Evolutionary conservation across 1,140 invertebrate genomes (phyloP), one percentile per base, ranked within the genome.

Genomic region (Scylla paramamosain): DNA sequence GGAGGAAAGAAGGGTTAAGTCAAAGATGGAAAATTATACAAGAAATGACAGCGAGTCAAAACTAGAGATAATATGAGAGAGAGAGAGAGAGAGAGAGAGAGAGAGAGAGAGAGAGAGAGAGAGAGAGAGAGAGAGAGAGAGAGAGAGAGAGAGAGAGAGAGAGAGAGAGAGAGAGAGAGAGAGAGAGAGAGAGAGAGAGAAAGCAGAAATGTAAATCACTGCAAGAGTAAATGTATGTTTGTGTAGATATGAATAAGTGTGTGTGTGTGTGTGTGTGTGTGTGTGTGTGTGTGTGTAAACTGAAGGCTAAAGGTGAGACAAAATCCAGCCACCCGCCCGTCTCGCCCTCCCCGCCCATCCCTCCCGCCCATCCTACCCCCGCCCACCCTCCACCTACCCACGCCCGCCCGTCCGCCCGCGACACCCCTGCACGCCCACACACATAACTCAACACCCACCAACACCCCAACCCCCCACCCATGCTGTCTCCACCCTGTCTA

Each of bases 231-330:
- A n/a, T n/a, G 77, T 83, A n/a, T 83, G 20, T 83, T 83, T 83
- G 20, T 83, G 20, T 83, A 25, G 77, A 29, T 83, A 39, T 39
- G 39, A 39, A 39, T 39, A 39, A 12, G 32, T 39, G 28, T 31
- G 83, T 29, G 28, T 31, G 32, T 39, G 83, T 86, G 32, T 29
- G 32, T 39, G 83, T 31, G 32, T 31, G 83, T 86, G 83, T 86
- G 31, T 88, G 86, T 88, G 86, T 88, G 86, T 88, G 86, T 88
- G 86, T 88, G 86, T 88, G 29, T 88, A 28, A 31, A 88, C 14
- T 29, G 20, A 20, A 88, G 32, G 45, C n/a, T 88, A 88, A 88
- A 45, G 86, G 31, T 45, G 31, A 88, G 45, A 45, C 45, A n/a
- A 77, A 77, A 77, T 77, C 67, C 67, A 77, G 67, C 25, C 67